Conservation (phyloP, 2,888 invertebrate genomes). For the Eupithecia inturbata region DNA sequence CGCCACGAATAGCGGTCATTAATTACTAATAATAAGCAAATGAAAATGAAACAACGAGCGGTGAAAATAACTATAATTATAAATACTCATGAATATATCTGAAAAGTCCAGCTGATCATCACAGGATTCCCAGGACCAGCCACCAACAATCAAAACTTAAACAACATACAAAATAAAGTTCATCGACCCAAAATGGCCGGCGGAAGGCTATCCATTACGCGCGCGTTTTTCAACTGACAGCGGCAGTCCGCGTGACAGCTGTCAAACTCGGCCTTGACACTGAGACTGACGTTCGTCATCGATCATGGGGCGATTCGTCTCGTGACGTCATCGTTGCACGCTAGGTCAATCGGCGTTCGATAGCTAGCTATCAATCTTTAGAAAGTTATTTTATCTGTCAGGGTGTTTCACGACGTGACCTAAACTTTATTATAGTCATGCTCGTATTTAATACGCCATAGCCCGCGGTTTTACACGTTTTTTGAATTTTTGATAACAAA, state of each 20-base stretch:
- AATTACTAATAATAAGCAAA: too few species aligned
- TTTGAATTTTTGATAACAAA: too few species aligned
- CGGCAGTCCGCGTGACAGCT: conserved; percentile 49
- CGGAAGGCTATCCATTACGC: conserved; percentile 77
- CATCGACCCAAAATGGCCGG: conserved; percentile 67
- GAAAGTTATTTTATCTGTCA: background rate
- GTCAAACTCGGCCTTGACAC: conserved; percentile 52
- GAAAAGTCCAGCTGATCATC: background rate
- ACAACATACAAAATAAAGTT: conserved; percentile 51
- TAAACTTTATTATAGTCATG: background rate
- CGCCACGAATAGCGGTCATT: too few species aligned
- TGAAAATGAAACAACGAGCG: too few species aligned
- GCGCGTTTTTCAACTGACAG: conserved; percentile 68
- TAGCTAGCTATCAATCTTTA: conserved; percentile 9
- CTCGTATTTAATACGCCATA: too few species aligned
- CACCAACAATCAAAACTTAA: conserved; percentile 40
- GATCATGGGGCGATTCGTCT: conserved; percentile 47
- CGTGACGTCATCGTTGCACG: conserved; percentile 44
- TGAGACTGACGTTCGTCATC: conserved; percentile 48
- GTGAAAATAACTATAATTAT: too few species aligned
- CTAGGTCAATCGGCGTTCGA: conserved; percentile 41
- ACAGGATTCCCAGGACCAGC: conserved; percentile 27
- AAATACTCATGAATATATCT: too few species aligned
- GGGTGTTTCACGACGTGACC: background rate
- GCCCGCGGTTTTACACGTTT: too few species aligned